Conservation (phyloP, 1,140 invertebrate species). For the Steinernema khuongi region DNA sequence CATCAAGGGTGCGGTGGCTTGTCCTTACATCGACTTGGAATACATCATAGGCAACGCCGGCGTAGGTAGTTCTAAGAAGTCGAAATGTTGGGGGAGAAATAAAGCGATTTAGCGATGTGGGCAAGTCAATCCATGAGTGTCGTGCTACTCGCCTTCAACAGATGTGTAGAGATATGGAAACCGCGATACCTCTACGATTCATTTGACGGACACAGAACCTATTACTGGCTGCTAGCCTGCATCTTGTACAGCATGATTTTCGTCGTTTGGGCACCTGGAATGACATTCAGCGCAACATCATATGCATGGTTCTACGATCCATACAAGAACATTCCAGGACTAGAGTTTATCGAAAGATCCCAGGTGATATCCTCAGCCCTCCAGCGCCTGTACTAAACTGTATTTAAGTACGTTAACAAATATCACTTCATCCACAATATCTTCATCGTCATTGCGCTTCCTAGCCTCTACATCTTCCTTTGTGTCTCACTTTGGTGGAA, state of each 20-base stretch:
- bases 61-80: neutral
- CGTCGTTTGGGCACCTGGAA: neutral
- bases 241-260: neutral
- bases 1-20: neutral
- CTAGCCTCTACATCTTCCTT: neutral
- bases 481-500: neutral
- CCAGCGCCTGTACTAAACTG: neutral
- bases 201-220: neutral
- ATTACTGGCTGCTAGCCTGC: neutral
- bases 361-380: neutral
- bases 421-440: neutral
- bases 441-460: neutral
- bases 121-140: slow-evolving; percentile 7
- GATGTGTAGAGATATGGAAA: slow-evolving; percentile 1
- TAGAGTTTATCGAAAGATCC: neutral
- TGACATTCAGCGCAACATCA: neutral
- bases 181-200: neutral
- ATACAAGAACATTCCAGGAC: neutral
- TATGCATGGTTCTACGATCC: neutral
- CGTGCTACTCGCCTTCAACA: neutral
- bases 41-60: neutral
- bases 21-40: neutral
- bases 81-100: neutral
- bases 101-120: neutral
- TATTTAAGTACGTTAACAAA: neutral